Evolutionary conservation across 53 echinoderm and acorn worm genomes (phyloP), one percentile per base, ranked within the genome.

Genomic region (Luidia sarsii): DNA sequence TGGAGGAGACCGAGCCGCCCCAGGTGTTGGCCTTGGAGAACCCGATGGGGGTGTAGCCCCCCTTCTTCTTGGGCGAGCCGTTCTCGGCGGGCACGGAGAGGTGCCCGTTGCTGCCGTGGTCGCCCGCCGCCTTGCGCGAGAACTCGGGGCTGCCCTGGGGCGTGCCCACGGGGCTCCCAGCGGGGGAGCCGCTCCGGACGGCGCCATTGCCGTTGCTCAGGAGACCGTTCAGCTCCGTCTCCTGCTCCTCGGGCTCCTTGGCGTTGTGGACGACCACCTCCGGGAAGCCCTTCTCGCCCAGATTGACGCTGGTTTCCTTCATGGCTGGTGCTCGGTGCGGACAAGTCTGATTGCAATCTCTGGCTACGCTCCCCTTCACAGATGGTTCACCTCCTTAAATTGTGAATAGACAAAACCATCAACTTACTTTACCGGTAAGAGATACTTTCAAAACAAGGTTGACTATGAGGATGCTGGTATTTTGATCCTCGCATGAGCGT

Each of bases 221-320:
- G 2, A 61, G 77, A 24, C 46, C 62, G 10, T 60, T 45, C 39
- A 57, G 21, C 25, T 31, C 49, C 2, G 77, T 77, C 32, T 77
- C 61, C 32, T 30, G 39, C 13, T 77, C 61, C 21, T 31, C 33
- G 16, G 77, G 77, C 33, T 77, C 72, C 38, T 72, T 33, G 2
- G 23, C 39, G 24, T 72, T 61, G 21, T 77, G 77, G 20, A 77
- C 77, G 37, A 77, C 13, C 29, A 77, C 45, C 23, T 77, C 43
- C 21, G 77, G 77, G 61, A 45, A 77, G 77, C 77, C 77, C n/a
- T 30, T 46, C 32, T 77, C 77, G 0, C 19, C 8, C 5, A 77
- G 49, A 10, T 77, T 61, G 6, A 77, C 30, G 46, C 61, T 77
- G 15, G 77, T 77, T 59, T 77, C 77, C 48, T 77, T 77, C 77